These are phyloP conservation scores for Nothobranchius furzeri DNA, from an alignment of 2,113 vertebrate species.

Conservation along the genomic window DNA sequence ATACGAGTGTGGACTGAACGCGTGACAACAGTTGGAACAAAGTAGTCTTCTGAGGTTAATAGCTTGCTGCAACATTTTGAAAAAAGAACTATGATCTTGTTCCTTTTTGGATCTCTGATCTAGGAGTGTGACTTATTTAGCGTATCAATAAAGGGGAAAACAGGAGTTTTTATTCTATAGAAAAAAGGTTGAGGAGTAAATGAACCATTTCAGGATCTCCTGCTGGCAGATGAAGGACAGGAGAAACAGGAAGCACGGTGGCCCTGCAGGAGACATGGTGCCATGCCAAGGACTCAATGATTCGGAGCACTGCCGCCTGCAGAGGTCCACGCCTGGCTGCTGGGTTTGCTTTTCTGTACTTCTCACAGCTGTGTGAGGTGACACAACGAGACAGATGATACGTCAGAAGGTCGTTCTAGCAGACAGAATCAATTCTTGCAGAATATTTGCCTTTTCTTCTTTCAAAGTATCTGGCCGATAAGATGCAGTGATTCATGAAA, in stretches of 20 bases:
- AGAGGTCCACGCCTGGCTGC: constrained; percentile 59
- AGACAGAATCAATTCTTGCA: neutral
- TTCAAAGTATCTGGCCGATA: too few species aligned
- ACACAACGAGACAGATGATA: neutral
- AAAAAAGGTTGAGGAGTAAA: constrained; percentile 23
- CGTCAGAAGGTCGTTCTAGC: neutral
- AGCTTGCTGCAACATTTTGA: too few species aligned
- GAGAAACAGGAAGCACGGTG: constrained; percentile 49
- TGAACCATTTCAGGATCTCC: constrained; percentile 40
- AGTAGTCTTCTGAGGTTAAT: too few species aligned
- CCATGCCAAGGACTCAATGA: constrained; percentile 50
- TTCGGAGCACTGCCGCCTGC: constrained; percentile 33
- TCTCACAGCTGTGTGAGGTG: constrained; percentile 9
- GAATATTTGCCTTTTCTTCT: too few species aligned
- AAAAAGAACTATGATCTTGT: too few species aligned
- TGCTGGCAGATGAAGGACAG: constrained; percentile 59
- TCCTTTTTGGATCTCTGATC: too few species aligned
- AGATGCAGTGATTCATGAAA: too few species aligned
- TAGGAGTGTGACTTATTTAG: too few species aligned
- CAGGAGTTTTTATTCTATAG: neutral
- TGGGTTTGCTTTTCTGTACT: constrained; percentile 6
- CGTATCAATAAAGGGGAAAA: too few species aligned
- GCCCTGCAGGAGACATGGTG: constrained; percentile 50
- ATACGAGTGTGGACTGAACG: too few species aligned
- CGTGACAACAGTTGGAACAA: too few species aligned